phyloP scores from a whole-genome alignment of 2,113 vertebrate species.

The Neogale vison region DNA sequence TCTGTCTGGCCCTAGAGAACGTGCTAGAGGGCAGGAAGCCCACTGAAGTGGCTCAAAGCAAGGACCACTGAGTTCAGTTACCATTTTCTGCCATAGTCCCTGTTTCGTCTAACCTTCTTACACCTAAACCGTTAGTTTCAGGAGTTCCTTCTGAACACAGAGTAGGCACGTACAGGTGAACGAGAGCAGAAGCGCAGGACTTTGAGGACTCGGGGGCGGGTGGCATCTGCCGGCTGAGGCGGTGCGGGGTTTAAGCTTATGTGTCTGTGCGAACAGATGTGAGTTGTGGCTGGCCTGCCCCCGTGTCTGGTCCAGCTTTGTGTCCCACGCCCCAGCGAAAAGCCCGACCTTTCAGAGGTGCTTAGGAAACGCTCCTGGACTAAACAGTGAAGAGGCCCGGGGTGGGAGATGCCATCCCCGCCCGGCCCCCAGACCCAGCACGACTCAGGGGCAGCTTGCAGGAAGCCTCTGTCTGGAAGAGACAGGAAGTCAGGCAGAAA shows the following conservation, averaged over 20 bases:
- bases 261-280: not conserved
- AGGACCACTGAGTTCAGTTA: not conserved
- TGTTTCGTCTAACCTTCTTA: not conserved
- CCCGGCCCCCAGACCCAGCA: not conserved
- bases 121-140: not conserved
- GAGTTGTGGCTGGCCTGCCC: not conserved
- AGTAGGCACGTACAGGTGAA: not conserved
- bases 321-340: not conserved
- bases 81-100: not conserved
- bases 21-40: not conserved
- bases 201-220: not conserved
- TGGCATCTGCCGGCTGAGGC: not conserved
- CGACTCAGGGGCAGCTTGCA: not conserved
- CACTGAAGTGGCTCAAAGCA: not conserved
- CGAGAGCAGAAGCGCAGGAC: not conserved
- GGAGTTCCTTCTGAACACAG: not conserved
- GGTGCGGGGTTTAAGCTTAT: not conserved
- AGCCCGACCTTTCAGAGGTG: not conserved
- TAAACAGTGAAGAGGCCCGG: not conserved
- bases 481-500: not conserved
- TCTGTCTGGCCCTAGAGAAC: not conserved
- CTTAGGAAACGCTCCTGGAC: not conserved
- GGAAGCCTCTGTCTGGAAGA: not conserved
- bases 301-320: not conserved
- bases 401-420: not conserved